Percentiles rank a stretch among this genome's conserved stretches.
These are phyloP conservation scores for Sarcophaga caerulescens DNA, from an alignment of 2,888 invertebrate species.

Conservation along the genomic window DNA sequence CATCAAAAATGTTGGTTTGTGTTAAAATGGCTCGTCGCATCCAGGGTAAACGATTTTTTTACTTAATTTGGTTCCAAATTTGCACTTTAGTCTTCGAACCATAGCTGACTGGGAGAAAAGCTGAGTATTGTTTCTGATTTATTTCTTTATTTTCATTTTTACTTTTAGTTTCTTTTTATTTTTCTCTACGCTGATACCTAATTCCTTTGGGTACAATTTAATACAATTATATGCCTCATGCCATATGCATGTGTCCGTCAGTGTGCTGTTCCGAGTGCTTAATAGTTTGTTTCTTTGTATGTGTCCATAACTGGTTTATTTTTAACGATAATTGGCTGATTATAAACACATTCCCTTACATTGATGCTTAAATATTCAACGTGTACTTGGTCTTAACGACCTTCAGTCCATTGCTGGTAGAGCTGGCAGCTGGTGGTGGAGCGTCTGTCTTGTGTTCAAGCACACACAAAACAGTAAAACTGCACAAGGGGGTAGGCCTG, in stretches of 20 bases:
- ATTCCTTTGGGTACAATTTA: conserved; percentile 20
- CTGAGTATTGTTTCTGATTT: not conserved
- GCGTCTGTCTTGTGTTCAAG: not conserved
- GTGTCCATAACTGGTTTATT: conserved; percentile 26
- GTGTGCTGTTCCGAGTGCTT: not conserved
- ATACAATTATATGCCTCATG: conserved; percentile 12
- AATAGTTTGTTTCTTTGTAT: not conserved
- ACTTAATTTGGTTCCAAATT: too few relatives aligned
- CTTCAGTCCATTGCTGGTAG: too few relatives aligned
- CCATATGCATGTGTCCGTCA: not conserved
- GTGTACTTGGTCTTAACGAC: not conserved
- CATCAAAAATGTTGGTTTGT: too few relatives aligned
- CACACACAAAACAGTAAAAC: not conserved
- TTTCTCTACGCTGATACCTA: not conserved
- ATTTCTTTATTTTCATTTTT: not conserved
- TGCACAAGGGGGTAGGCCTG: too few relatives aligned
- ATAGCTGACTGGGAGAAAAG: too few relatives aligned
- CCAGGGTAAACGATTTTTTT: too few relatives aligned
- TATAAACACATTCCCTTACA: conserved; percentile 26
- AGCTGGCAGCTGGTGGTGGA: too few relatives aligned
- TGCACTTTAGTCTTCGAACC: too few relatives aligned
- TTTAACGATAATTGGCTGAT: conserved; percentile 47
- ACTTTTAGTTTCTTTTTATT: not conserved
- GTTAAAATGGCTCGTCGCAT: too few relatives aligned
- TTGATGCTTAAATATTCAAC: conserved; percentile 14